A percentile compares a stretch with the other conserved stretches of the same genome.
Evolutionary conservation across 2,113 vertebrate genomes (phyloP).

Genomic region (Anser cygnoides): DNA sequence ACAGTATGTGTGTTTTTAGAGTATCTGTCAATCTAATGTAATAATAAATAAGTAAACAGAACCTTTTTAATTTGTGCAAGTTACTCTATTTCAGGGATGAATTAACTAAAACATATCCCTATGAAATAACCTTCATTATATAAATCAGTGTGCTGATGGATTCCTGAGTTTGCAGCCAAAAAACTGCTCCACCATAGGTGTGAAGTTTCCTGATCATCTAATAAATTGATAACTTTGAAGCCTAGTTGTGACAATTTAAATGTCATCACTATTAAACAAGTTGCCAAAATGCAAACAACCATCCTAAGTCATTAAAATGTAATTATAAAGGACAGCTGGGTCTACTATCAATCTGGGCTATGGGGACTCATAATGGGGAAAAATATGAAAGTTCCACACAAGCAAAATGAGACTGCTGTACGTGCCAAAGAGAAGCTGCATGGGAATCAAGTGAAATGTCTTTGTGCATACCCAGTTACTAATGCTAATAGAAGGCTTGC

Average conservation of each 20-base stretch:
- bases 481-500: not conserved
- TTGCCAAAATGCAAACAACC: constrained; percentile 71
- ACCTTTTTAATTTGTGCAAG: constrained; percentile 26
- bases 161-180: constrained; percentile 58
- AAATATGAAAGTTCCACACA: constrained; percentile 51
- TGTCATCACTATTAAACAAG: constrained; percentile 73
- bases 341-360: constrained; percentile 59
- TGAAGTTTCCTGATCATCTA: constrained; percentile 65
- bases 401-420: not conserved
- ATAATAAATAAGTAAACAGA: constrained; percentile 63
- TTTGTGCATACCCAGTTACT: not conserved
- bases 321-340: constrained; percentile 72
- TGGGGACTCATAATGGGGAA: constrained; percentile 47
- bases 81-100: constrained; percentile 48
- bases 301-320: constrained; percentile 69
- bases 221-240: constrained; percentile 72
- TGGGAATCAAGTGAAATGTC: fast-evolving
- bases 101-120: constrained; percentile 51
- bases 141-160: constrained; percentile 45
- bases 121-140: constrained; percentile 46
- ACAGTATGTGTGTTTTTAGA: constrained; percentile 53
- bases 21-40: constrained; percentile 49
- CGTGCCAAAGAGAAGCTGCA: not conserved
- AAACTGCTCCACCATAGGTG: constrained; percentile 26
- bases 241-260: constrained; percentile 73